Conservation (phyloP, 2,113 vertebrate species). For the Phodopus roborovskii region DNA sequence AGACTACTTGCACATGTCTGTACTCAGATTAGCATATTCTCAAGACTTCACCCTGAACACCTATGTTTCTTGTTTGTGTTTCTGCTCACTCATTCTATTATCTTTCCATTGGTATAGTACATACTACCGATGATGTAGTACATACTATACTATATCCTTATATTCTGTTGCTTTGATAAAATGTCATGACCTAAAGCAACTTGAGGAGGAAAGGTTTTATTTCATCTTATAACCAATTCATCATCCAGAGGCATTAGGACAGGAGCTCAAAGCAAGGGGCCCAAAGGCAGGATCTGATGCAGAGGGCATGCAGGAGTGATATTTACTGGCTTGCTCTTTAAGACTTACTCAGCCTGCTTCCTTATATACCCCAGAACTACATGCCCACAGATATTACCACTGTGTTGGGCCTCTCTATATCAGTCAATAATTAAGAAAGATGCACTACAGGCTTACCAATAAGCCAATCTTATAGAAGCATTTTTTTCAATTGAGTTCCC, state of each 20-base stretch:
- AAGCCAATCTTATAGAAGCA: background rate
- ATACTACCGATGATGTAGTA: too few relatives aligned
- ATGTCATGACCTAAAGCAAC: background rate
- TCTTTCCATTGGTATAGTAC: background rate
- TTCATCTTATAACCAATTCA: background rate
- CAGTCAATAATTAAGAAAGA: background rate
- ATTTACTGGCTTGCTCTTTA: background rate
- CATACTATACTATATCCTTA: too few relatives aligned
- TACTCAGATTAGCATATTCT: background rate
- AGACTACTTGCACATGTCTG: background rate
- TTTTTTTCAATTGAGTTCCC: background rate
- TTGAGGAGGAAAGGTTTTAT: background rate
- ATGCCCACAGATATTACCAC: background rate
- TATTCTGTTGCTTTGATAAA: background rate
- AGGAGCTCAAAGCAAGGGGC: background rate
- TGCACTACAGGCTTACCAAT: too few relatives aligned
- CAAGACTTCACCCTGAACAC: background rate
- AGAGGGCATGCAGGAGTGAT: background rate
- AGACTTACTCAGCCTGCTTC: background rate
- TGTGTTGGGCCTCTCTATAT: background rate
- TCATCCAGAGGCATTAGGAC: background rate
- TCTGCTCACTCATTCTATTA: background rate
- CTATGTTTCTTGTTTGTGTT: background rate
- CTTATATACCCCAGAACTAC: too few relatives aligned
- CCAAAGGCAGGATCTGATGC: background rate